Conservation (phyloP, 2,113 vertebrate genomes). For the Odontophorus gujanensis region DNA sequence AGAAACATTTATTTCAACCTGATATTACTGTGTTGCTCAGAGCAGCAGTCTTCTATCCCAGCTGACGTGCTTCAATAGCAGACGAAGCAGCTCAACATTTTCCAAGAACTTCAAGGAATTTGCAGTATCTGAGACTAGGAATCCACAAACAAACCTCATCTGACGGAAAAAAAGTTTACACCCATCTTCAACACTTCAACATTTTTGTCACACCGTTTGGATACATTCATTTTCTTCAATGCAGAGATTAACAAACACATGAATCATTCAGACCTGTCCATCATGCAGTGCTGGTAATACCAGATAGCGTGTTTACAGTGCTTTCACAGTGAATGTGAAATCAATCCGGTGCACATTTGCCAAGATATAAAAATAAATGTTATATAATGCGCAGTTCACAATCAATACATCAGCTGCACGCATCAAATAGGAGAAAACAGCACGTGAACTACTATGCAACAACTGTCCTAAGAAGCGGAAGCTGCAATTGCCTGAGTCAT, state of each 20-base stretch:
- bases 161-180: neutral
- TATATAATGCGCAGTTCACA: neutral
- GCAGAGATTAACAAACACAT: neutral
- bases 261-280: neutral
- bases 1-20: neutral
- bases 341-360: conserved; percentile 2
- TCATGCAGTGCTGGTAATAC: neutral
- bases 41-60: neutral
- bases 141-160: neutral
- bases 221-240: neutral
- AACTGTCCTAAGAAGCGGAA: neutral
- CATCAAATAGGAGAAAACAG: neutral
- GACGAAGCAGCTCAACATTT: neutral
- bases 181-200: neutral
- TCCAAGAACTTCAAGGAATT: neutral
- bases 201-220: neutral
- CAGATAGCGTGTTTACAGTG: neutral
- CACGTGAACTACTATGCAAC: neutral
- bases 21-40: neutral
- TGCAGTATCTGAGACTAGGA: neutral
- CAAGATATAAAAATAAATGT: conserved; percentile 26
- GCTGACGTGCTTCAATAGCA: neutral
- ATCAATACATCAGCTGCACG: neutral
- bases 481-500: neutral
- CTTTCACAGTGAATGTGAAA: neutral